Evolutionary conservation across 2,113 vertebrate genomes (phyloP), one percentile per base, ranked within the genome.

Genomic region (Oryzias javanicus): DNA sequence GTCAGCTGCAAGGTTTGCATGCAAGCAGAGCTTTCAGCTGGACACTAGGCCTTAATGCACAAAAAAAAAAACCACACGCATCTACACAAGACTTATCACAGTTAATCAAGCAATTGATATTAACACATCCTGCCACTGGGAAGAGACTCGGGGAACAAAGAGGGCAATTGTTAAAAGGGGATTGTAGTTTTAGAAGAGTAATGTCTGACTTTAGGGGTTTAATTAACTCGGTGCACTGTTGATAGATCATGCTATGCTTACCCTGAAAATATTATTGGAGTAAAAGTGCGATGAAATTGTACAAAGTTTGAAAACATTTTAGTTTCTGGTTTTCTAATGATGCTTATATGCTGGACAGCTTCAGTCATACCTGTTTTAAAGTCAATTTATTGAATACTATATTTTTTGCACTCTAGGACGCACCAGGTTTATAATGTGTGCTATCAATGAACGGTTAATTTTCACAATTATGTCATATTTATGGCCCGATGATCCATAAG

Each of bases 71-170:
- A 19, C 66, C 49, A 64, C 41, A 29, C 2, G 35, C 20, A 45
- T 65, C 68, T 1, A 22, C 44, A 60, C 68, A 68, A 70, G 76
- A 91, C 82, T 80, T 82, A 88, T 89, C 87, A 27, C 46, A 52
- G 79, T 68, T 86, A 90, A 88, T 91, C 86, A 89, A 68, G 55
- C 76, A 47, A 75, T 83, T 84, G 86, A 91, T 89, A 89, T 88
- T 84, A 90, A 89, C 88, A 83, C 70, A 84, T 88, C 77, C 82
- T 89, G 89, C 90, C 87, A 90, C 80, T 65, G 65, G 65, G 69
- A 82, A 75, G 69, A 82, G 64, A 35, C 64, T 64, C 40, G 41
- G 46, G 7, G 73, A 78, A 92, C 90, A 90, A 90, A 91, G 87
- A 86, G 40, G 64, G 60, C 27, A 71, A 83, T 90, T 89, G 84